Percentiles rank a stretch among this genome's conserved stretches.
Conservation (phyloP, 2,797 vertebrate species). For the Alouatta caraya region DNA sequence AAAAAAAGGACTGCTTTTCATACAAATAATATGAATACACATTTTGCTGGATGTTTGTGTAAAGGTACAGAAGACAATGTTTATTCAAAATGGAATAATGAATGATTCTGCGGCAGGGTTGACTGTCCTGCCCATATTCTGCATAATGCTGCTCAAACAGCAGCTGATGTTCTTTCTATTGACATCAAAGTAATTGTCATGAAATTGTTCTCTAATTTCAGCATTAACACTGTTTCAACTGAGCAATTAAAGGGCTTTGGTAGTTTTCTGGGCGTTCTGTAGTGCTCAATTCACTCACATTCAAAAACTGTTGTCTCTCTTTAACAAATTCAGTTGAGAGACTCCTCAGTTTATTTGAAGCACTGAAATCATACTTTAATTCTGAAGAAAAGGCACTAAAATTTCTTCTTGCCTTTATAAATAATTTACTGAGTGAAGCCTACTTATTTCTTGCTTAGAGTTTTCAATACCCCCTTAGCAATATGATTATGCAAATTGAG, state of each 20-base stretch:
- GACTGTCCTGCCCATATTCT: not conserved
- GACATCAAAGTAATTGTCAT: not conserved
- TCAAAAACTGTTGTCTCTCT: not conserved
- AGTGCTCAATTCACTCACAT: not conserved
- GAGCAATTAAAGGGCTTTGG: not conserved
- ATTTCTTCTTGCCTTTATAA: constrained; percentile 33
- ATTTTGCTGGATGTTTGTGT: not conserved
- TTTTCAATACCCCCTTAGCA: not conserved
- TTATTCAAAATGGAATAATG: not conserved
- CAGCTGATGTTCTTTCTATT: not conserved
- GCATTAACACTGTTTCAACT: not conserved
- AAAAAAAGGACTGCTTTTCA: not conserved
- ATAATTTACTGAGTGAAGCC: not conserved
- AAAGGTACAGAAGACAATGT: not conserved
- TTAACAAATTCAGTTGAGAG: not conserved
- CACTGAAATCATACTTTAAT: not conserved
- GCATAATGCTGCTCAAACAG: not conserved
- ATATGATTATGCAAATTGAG: constrained; percentile 7
- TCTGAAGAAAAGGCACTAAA: not conserved
- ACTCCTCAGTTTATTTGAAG: not conserved
- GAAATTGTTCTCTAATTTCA: not conserved
- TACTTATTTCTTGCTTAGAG: not conserved
- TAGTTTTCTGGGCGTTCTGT: not conserved
- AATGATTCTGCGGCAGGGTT: not conserved
- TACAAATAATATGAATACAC: not conserved